Conservation (phyloP, 2,888 invertebrate species). For the Heterodera filipjevi region DNA sequence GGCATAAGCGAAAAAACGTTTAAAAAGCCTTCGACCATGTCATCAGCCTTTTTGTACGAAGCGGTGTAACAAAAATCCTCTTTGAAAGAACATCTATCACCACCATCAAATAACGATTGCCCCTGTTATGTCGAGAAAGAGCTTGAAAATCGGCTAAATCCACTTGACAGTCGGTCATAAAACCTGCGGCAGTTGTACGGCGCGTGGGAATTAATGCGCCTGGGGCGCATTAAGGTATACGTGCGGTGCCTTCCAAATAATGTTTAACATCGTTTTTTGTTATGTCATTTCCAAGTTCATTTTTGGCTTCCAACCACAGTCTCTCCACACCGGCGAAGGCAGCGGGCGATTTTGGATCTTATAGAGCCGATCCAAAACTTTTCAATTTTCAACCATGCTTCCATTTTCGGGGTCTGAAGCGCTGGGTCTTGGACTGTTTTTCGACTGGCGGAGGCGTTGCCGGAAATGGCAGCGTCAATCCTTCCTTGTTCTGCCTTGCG, state of each 20-base stretch:
- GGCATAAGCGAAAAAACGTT: constrained; percentile 23
- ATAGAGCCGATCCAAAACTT: background rate
- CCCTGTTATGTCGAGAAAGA: constrained; percentile 19
- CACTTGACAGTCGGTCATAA: constrained; percentile 24
- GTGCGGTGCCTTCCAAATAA: constrained; percentile 18
- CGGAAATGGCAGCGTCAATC: background rate
- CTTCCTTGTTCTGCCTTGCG: background rate
- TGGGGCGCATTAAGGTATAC: constrained; percentile 22
- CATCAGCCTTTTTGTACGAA: constrained; percentile 16
- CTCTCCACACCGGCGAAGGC: constrained; percentile 16
- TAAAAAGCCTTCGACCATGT: constrained; percentile 6
- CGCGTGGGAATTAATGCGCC: background rate
- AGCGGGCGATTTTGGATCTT: constrained; percentile 19
- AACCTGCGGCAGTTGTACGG: constrained; percentile 3
- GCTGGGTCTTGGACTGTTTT: background rate
- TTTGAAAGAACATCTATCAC: constrained; percentile 24
- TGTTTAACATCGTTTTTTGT: background rate
- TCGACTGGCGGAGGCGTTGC: background rate
- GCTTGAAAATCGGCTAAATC: constrained; percentile 23
- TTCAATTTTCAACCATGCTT: background rate
- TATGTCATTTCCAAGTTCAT: background rate
- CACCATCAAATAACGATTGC: constrained; percentile 23
- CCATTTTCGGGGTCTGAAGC: background rate
- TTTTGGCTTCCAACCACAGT: background rate
- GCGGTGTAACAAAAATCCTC: constrained; percentile 14